A percentile compares a stretch with the other conserved stretches of the same genome.
phyloP scores from a whole-genome alignment of 1,140 invertebrate species.

The Belonocnema kinseyi region DNA sequence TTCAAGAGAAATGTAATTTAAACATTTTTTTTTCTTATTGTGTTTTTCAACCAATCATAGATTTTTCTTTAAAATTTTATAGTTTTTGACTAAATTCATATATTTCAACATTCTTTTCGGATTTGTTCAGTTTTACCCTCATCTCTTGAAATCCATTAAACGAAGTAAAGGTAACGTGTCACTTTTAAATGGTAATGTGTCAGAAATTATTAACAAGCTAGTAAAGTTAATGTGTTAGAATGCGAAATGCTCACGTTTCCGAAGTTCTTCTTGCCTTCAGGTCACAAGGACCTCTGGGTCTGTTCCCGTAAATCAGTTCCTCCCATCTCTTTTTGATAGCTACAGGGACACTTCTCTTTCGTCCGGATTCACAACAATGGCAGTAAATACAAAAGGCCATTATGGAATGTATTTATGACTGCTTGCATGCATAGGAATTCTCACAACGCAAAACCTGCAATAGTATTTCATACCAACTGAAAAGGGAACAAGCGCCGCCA shows the following conservation, averaged over 20 bases:
- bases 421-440: neutral
- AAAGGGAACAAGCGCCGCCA: neutral
- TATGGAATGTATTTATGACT: constrained; percentile 24
- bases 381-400: constrained; percentile 29
- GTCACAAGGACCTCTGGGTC: neutral
- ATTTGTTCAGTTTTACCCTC: too few species aligned
- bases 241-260: neutral
- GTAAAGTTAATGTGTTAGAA: neutral
- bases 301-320: neutral
- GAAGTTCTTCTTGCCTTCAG: constrained; percentile 5
- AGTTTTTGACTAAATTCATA: too few species aligned
- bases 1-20: too few species aligned
- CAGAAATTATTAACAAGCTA: neutral
- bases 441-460: neutral
- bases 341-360: constrained; percentile 5
- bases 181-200: too few species aligned
- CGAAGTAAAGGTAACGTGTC: too few species aligned
- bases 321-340: neutral
- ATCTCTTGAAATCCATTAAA: too few species aligned
- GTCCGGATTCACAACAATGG: constrained; percentile 3
- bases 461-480: constrained; percentile 13
- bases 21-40: too few species aligned
- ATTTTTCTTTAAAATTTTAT: too few species aligned
- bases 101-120: too few species aligned
- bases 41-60: too few species aligned